A percentile compares a stretch with the other conserved stretches of the same genome.
These are phyloP conservation scores for Telmatherina bonti DNA, from an alignment of 2,797 vertebrate genomes.

Conservation along the genomic window DNA sequence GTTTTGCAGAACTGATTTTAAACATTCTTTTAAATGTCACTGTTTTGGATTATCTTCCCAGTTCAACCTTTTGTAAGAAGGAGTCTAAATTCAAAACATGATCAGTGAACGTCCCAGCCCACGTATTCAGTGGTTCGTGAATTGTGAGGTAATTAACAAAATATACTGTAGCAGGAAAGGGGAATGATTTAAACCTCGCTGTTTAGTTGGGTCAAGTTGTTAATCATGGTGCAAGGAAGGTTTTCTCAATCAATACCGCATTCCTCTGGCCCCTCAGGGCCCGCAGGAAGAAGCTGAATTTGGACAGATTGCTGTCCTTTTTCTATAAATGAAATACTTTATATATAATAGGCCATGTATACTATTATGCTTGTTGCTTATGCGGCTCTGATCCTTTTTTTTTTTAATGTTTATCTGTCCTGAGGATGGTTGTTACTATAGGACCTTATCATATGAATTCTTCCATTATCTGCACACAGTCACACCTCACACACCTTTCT, in stretches of 20 bases:
- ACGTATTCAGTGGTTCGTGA: constrained; percentile 64
- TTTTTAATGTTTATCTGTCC: background rate
- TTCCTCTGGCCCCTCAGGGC: constrained; percentile 4
- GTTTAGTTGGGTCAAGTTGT: constrained; percentile 48
- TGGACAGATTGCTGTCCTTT: background rate
- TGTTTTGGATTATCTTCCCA: background rate
- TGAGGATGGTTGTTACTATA: background rate
- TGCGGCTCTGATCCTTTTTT: background rate
- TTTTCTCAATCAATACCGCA: constrained; percentile 67
- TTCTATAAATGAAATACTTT: constrained; percentile 9
- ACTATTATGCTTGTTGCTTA: background rate
- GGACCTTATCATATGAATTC: background rate
- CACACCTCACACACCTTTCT: background rate
- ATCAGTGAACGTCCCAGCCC: constrained; percentile 61
- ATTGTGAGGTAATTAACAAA: constrained; percentile 74
- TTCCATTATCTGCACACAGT: background rate
- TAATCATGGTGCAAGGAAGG: constrained; percentile 68
- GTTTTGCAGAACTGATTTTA: constrained; percentile 10
- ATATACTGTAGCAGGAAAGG: constrained; percentile 63
- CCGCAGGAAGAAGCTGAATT: constrained; percentile 1
- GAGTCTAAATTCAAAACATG: constrained; percentile 37
- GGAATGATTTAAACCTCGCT: constrained; percentile 61
- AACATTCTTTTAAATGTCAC: background rate
- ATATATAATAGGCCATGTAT: background rate
- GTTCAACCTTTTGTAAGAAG: constrained; percentile 31